Evolutionary conservation across 2,888 invertebrate species (phyloP), one percentile per base, ranked within the genome.

Genomic region (Crocallis elinguaria): DNA sequence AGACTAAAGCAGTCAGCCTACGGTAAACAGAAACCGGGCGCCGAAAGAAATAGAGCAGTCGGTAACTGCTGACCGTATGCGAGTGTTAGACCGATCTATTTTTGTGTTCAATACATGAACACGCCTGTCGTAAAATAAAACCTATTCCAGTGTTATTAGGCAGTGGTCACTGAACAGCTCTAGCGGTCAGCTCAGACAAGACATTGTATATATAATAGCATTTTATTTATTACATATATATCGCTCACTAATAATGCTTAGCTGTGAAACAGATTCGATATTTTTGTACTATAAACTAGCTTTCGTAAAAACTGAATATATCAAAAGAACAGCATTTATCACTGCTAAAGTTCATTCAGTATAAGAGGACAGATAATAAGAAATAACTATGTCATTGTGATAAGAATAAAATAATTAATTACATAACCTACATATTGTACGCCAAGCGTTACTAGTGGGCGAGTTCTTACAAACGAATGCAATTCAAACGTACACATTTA

Each of bases 231-330:
- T 52, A 51, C 62, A 62, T 29, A 35, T 43, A 41, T 49, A 73
- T 79, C 84, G 79, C 84, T 66, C 57, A 74, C 82, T 81, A 84
- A 81, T 82, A 82, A 79, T 77, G 74, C 70, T 75, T 60, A 67
- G 64, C 69, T 62, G 49, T 46, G 44, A 61, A 39, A 51, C 46
- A 36, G 17, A 32, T 50, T 54, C 54, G 48, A 54, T 49, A 49
- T 45, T 52, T 79, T 82, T 79, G 81, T 79, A 79, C 77, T 77
- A 72, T 73, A 49, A 42, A 49, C 64, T 60, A 64, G 59, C 55
- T 67, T 64, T 51, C 41, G 51, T 65, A 70, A 67, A 65, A 66
- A 71, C 64, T 51, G 60, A 41, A 55, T 43, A 55, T 58, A 30
- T 21, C n/a, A n/a, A n/a, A n/a, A 48, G 37, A 39, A 43, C 17